Evolutionary conservation across 2,797 vertebrate genomes (phyloP).

Genomic region (Rhodeus uyekii): DNA sequence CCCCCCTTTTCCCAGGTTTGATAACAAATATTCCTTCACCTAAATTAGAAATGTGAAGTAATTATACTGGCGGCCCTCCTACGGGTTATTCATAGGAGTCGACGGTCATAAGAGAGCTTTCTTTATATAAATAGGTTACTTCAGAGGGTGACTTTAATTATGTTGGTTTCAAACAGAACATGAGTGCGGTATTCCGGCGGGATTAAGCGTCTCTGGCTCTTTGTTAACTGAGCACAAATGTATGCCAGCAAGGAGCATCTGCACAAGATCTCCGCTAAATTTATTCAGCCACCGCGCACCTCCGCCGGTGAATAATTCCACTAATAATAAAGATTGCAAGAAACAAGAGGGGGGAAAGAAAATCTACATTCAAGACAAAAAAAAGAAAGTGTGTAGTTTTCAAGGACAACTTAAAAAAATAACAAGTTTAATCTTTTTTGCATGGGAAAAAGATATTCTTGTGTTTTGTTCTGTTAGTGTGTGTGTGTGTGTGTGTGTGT

Average conservation of each 20-base stretch:
- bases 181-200: slow-evolving; percentile 75
- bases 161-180: slow-evolving; percentile 83
- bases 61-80: slow-evolving; percentile 71
- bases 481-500: background rate
- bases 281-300: slow-evolving; percentile 57
- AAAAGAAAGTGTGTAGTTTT: slow-evolving; percentile 56
- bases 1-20: slow-evolving; percentile 61
- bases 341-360: slow-evolving; percentile 53
- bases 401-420: slow-evolving; percentile 68
- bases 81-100: slow-evolving; percentile 63
- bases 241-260: slow-evolving; percentile 56
- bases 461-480: slow-evolving; percentile 43
- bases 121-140: slow-evolving; percentile 79
- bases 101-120: slow-evolving; percentile 71
- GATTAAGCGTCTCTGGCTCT: slow-evolving; percentile 71
- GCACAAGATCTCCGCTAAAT: slow-evolving; percentile 52
- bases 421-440: slow-evolving; percentile 60
- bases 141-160: slow-evolving; percentile 81
- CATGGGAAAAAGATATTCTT: slow-evolving; percentile 34
- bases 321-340: slow-evolving; percentile 75
- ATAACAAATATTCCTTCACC: slow-evolving; percentile 75
- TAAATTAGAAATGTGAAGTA: slow-evolving; percentile 77
- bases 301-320: slow-evolving; percentile 76
- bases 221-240: slow-evolving; percentile 69
- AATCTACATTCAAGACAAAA: slow-evolving; percentile 55